Conservation (phyloP, 64 coral and sea anemone species). For the Actinia tenebrosa region DNA sequence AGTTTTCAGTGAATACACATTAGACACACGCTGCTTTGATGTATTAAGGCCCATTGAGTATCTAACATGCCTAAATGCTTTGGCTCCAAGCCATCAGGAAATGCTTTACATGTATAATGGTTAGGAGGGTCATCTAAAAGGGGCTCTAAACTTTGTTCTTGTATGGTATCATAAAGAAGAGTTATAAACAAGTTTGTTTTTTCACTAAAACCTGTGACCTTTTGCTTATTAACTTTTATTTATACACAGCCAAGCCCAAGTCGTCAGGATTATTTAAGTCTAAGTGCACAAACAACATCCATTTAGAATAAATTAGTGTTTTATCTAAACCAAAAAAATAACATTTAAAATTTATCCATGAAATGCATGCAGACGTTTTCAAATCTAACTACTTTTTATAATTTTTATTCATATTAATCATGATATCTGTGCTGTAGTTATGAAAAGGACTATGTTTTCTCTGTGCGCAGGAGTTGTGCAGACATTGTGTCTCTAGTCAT, state of each 20-base stretch:
- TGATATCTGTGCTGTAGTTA: not conserved
- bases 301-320: too few relatives aligned
- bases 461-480: not conserved
- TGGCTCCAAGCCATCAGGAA: slow-evolving; percentile 10
- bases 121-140: not conserved
- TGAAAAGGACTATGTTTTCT: not conserved
- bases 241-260: not conserved
- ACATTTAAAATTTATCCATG: too few relatives aligned
- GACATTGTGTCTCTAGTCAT: not conserved
- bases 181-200: not conserved
- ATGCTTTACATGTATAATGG: not conserved
- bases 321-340: too few relatives aligned
- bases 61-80: not conserved
- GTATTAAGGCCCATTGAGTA: not conserved
- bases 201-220: not conserved
- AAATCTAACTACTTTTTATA: not conserved
- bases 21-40: not conserved
- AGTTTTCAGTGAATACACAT: not conserved
- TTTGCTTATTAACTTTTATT: not conserved
- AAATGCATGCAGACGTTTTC: not conserved
- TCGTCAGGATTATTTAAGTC: not conserved
- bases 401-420: not conserved
- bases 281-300: not conserved
- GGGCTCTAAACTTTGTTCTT: not conserved
- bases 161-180: not conserved